Conservation (phyloP, 2,113 vertebrate species). For the Chlamydotis undulata region DNA sequence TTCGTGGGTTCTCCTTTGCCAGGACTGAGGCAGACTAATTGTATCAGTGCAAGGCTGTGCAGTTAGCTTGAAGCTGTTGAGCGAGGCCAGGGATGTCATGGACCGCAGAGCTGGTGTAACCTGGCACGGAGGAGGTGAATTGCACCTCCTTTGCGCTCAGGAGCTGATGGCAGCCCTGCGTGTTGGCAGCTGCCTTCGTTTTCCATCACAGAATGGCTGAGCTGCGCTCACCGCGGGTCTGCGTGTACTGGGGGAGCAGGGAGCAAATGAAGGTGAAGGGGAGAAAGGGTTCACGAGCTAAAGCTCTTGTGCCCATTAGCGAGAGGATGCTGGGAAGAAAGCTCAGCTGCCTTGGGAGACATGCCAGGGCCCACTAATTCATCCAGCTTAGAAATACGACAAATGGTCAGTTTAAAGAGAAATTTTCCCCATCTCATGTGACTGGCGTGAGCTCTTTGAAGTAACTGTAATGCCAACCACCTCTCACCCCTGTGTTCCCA, state of each 20-base stretch:
- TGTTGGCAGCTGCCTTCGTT: slow-evolving; percentile 8
- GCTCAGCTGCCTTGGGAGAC: neutral
- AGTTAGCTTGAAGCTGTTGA: slow-evolving; percentile 50
- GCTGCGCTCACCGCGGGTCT: neutral
- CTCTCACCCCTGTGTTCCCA: neutral
- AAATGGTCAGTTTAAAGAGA: neutral
- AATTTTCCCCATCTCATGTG: neutral
- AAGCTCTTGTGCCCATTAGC: neutral
- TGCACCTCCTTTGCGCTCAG: slow-evolving; percentile 10
- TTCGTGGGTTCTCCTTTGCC: neutral
- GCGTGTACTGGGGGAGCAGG: neutral
- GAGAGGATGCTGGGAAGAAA: neutral
- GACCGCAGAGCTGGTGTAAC: slow-evolving; percentile 39
- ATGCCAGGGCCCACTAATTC: neutral
- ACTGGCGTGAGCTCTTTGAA: neutral
- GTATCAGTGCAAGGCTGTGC: slow-evolving; percentile 5
- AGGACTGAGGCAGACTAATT: neutral
- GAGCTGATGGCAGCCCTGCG: neutral
- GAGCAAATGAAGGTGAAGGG: neutral
- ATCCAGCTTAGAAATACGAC: neutral
- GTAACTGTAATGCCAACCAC: neutral
- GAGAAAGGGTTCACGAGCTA: neutral
- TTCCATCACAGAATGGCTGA: neutral
- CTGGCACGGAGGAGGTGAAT: slow-evolving; percentile 42
- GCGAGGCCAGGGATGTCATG: slow-evolving; percentile 5